Percentiles rank a stretch among this genome's conserved stretches.
These are phyloP conservation scores for Amblyjoppa proteus DNA, from an alignment of 2,888 invertebrate species.

Conservation along the genomic window DNA sequence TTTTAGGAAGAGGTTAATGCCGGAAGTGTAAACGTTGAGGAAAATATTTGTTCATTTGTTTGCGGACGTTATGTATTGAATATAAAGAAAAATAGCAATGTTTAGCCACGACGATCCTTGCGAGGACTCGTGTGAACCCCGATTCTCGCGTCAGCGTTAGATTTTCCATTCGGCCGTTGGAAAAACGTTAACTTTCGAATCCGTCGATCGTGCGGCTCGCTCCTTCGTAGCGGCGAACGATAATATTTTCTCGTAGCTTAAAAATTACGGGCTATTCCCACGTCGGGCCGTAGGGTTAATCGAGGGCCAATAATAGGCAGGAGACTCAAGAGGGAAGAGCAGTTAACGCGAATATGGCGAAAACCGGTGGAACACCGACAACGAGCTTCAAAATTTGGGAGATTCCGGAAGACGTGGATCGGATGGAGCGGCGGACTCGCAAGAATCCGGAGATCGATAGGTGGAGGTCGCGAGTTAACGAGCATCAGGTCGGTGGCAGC, in stretches of 20 bases:
- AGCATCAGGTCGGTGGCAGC: background rate
- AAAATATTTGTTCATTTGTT: background rate
- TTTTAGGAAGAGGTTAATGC: background rate
- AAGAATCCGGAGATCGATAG: background rate
- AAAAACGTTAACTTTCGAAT: background rate
- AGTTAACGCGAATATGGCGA: background rate
- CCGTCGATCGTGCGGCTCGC: background rate
- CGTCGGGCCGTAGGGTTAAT: background rate
- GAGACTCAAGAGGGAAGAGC: background rate
- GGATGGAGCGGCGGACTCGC: background rate
- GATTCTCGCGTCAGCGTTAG: constrained; percentile 61
- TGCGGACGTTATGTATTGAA: background rate
- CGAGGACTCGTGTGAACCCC: constrained; percentile 67
- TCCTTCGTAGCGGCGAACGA: background rate
- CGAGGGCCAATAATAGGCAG: background rate
- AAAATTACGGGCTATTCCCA: too few relatives aligned
- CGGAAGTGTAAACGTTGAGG: background rate
- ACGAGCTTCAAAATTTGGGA: constrained; percentile 30
- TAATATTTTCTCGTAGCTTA: background rate
- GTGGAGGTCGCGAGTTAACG: background rate
- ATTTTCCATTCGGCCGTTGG: constrained; percentile 52
- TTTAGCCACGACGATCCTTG: background rate
- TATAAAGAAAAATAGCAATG: background rate
- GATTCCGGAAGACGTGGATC: constrained; percentile 1
- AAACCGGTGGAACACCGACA: constrained; percentile 17